Percentiles rank a stretch among this genome's conserved stretches.
Conservation (phyloP, 53 echinoderm and acorn worm genomes). For the Crossaster papposus region DNA sequence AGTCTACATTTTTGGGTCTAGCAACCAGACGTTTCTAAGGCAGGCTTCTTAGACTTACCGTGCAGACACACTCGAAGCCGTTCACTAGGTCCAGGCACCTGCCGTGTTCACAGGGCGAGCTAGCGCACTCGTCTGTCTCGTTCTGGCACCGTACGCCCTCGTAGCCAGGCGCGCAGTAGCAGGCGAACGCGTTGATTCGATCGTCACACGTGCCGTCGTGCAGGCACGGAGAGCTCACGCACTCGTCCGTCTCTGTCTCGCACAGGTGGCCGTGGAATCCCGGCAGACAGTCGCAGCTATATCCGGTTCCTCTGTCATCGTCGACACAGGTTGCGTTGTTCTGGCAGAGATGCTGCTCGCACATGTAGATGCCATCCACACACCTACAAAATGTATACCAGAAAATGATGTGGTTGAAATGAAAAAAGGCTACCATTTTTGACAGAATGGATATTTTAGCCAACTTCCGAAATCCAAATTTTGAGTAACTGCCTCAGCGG, state of each 20-base stretch:
- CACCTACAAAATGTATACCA: constrained; percentile 32
- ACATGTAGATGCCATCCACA: constrained; percentile 46
- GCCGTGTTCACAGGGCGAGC: constrained; percentile 35
- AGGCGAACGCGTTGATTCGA: constrained; percentile 17
- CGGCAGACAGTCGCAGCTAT: constrained; percentile 30
- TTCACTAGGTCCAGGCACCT: constrained; percentile 41
- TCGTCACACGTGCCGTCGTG: constrained; percentile 46
- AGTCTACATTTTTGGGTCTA: no score
- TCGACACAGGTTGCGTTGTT: constrained; percentile 53
- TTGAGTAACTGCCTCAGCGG: no score
- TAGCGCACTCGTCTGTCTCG: constrained; percentile 47
- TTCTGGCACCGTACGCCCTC: constrained; percentile 28
- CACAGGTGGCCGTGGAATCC: constrained; percentile 29
- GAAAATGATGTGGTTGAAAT: background rate
- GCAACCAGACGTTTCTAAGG: no score
- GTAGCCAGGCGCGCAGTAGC: constrained; percentile 33
- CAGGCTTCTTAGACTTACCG: constrained; percentile 44
- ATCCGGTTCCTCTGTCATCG: background rate
- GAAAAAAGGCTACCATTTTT: no score
- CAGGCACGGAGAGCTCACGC: constrained; percentile 33
- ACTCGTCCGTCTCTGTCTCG: constrained; percentile 25
- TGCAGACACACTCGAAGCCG: constrained; percentile 47
- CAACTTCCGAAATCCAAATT: no score
- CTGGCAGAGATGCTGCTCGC: constrained; percentile 18
- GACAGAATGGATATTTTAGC: no score